Evolutionary conservation across 2,113 vertebrate genomes (phyloP).

Genomic region (Heterotis niloticus): DNA sequence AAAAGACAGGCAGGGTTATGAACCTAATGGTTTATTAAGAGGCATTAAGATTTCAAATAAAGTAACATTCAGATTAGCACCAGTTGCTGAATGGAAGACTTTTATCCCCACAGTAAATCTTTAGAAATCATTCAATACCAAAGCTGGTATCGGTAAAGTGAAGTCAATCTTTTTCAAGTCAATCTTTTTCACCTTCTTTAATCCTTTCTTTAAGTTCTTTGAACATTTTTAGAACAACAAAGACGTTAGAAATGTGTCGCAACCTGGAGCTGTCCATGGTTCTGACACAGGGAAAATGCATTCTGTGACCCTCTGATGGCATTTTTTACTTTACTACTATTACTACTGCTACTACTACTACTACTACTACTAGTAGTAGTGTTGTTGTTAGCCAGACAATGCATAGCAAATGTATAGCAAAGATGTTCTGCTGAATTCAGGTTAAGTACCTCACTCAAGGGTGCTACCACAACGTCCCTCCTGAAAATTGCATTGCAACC

Average conservation of each 20-base stretch:
- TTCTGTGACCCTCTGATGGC: background rate
- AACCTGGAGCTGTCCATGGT: slow-evolving; percentile 27
- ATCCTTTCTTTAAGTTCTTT: too few relatives aligned
- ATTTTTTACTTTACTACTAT: too few relatives aligned
- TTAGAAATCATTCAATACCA: background rate
- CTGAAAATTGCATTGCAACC: too few relatives aligned
- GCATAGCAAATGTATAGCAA: too few relatives aligned
- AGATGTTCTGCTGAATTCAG: too few relatives aligned
- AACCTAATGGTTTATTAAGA: slow-evolving; percentile 21
- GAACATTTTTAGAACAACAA: too few relatives aligned
- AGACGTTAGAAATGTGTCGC: too few relatives aligned
- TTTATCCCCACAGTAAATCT: background rate
- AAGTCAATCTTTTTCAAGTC: too few relatives aligned
- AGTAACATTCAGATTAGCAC: background rate
- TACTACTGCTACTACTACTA: background rate
- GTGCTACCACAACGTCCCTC: too few relatives aligned
- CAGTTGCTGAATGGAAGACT: background rate
- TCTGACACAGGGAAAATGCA: slow-evolving; percentile 3
- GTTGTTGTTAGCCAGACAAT: background rate
- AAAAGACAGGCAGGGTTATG: slow-evolving; percentile 32
- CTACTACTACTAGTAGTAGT: background rate
- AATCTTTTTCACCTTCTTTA: too few relatives aligned
- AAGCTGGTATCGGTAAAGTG: background rate
- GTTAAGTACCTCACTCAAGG: too few relatives aligned
- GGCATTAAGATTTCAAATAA: too few relatives aligned